phyloP scores from a whole-genome alignment of 2,888 invertebrate species.

The Lasioglossum lativentre region DNA sequence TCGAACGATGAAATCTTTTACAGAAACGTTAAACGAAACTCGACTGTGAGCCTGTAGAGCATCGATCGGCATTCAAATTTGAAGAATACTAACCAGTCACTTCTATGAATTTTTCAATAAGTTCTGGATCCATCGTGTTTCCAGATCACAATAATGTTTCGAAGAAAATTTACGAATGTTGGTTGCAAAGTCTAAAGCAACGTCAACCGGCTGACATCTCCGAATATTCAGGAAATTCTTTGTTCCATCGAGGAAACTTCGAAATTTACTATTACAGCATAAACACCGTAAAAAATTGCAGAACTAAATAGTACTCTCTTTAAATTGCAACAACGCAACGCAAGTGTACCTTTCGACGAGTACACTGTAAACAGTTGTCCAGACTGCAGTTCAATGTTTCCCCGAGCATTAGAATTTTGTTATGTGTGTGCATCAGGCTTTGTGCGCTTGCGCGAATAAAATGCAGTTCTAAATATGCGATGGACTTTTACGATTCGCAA shows the following conservation, averaged over 20 bases:
- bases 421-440: background rate
- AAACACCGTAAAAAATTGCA: background rate
- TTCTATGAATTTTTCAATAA: slow-evolving; percentile 82
- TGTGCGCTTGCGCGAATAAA: background rate
- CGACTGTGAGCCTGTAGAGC: background rate
- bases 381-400: slow-evolving; percentile 24
- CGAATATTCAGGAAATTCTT: background rate
- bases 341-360: background rate
- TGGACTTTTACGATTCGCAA: background rate
- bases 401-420: slow-evolving; percentile 6
- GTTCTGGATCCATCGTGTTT: slow-evolving; percentile 78
- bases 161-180: background rate
- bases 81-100: slow-evolving; percentile 78
- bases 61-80: slow-evolving; percentile 12
- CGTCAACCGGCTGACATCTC: slow-evolving; percentile 40
- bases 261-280: slow-evolving; percentile 11
- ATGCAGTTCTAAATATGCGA: background rate
- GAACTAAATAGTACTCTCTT: background rate
- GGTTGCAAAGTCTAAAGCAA: background rate
- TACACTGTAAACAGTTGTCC: slow-evolving; percentile 27
- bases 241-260: background rate
- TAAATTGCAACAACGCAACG: slow-evolving; percentile 13
- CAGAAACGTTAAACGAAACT: background rate
- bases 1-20: background rate
- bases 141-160: background rate